Conservation (phyloP, 2,888 invertebrate species). For the Meandrusa payeni region DNA sequence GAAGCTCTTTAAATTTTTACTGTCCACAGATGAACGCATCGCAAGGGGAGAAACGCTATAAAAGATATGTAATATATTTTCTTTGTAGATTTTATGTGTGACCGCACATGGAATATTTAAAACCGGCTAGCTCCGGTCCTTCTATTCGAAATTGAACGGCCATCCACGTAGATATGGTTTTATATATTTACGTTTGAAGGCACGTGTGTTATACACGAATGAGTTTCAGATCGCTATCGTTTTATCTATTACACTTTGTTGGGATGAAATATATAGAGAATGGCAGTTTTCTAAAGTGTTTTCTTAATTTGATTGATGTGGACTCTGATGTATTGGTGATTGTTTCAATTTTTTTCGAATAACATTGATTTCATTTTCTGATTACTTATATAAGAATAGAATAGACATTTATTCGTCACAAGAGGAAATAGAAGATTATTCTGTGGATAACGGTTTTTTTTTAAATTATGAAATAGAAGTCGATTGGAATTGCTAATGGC, state of each 20-base stretch:
- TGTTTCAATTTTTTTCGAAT: too few species aligned
- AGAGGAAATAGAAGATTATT: too few species aligned
- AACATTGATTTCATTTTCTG: too few species aligned
- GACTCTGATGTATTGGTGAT: too few species aligned
- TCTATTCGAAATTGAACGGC: constrained; percentile 59
- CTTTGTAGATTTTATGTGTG: constrained; percentile 77
- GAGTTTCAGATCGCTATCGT: constrained; percentile 22
- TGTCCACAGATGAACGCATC: constrained; percentile 37
- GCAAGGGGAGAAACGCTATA: constrained; percentile 67
- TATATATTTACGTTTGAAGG: constrained; percentile 49
- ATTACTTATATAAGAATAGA: too few species aligned
- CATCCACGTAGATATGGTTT: constrained; percentile 59
- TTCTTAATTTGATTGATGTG: constrained; percentile 3
- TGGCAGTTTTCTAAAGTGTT: constrained; percentile 6
- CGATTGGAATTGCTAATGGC: too few species aligned
- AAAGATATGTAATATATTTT: constrained; percentile 75
- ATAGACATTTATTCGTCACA: too few species aligned
- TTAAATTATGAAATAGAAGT: too few species aligned
- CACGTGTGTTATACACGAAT: constrained; percentile 34
- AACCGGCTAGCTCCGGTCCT: constrained; percentile 59
- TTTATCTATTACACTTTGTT: constrained; percentile 20
- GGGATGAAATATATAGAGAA: constrained; percentile 11
- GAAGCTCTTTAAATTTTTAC: constrained; percentile 55
- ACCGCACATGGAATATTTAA: constrained; percentile 79
- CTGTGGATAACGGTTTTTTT: too few species aligned